Evolutionary conservation across 2,888 invertebrate species (phyloP).

Genomic region (Tridacna crocea): DNA sequence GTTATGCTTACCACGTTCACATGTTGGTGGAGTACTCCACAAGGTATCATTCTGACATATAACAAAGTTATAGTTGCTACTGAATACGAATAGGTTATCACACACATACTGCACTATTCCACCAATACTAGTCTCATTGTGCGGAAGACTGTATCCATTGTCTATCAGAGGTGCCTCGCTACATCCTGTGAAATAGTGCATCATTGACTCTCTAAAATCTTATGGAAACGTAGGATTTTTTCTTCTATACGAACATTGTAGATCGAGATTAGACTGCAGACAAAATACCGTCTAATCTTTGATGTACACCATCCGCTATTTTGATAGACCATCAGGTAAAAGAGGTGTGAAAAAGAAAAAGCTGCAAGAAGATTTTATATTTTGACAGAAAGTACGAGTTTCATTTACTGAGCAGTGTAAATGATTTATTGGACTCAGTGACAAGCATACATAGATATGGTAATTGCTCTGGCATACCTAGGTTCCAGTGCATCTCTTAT

Average conservation of each 20-base stretch:
- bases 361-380: too few species aligned
- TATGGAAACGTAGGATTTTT: neutral
- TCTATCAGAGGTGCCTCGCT: neutral
- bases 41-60: slow-evolving; percentile 11
- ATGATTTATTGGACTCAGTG: too few species aligned
- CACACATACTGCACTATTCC: slow-evolving; percentile 5
- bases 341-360: too few species aligned
- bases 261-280: neutral
- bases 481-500: too few species aligned
- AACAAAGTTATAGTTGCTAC: neutral
- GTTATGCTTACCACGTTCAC: slow-evolving; percentile 5
- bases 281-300: neutral
- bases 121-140: slow-evolving; percentile 4
- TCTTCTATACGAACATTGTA: neutral
- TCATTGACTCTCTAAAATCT: neutral
- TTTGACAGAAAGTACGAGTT: too few species aligned
- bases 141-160: neutral
- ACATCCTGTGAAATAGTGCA: neutral
- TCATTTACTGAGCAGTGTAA: too few species aligned
- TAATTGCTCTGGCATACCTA: too few species aligned
- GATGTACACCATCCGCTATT: neutral
- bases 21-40: slow-evolving; percentile 8
- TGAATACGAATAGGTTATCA: neutral
- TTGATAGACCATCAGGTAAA: too few species aligned
- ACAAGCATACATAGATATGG: too few species aligned